A percentile compares a stretch with the other conserved stretches of the same genome.
Evolutionary conservation across 1,140 invertebrate species (phyloP).

Genomic region (Catajapyx aquilonaris): DNA sequence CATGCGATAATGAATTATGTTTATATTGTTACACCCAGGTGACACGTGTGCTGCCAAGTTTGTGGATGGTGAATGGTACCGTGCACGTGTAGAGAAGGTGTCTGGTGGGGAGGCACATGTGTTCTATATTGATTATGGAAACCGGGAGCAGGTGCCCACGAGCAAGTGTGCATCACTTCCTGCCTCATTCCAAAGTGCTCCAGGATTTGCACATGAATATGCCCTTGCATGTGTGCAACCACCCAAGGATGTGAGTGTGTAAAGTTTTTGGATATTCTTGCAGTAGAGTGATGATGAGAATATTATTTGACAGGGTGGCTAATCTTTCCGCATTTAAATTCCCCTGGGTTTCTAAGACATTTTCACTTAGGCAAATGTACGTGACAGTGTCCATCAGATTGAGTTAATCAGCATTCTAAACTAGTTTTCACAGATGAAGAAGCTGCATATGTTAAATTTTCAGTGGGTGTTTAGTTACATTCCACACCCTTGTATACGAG

Average conservation of each 20-base stretch:
- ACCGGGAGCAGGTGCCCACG: constrained; percentile 39
- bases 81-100: constrained; percentile 78
- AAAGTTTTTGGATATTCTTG: too few relatives aligned
- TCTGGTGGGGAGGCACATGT: constrained; percentile 39
- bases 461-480: too few relatives aligned
- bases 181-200: constrained; percentile 44
- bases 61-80: constrained; percentile 78
- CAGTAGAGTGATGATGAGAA: too few relatives aligned
- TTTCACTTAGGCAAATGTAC: too few relatives aligned
- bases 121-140: constrained; percentile 92
- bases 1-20: not conserved
- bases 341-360: too few relatives aligned
- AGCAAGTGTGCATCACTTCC: constrained; percentile 55
- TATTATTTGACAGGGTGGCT: constrained; percentile 37
- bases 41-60: constrained; percentile 84
- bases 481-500: too few relatives aligned
- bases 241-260: constrained; percentile 48
- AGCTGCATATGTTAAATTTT: too few relatives aligned
- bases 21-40: constrained; percentile 22
- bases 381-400: too few relatives aligned
- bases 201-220: constrained; percentile 71
- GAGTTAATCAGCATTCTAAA: too few relatives aligned
- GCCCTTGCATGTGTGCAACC: constrained; percentile 57
- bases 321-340: constrained; percentile 15
- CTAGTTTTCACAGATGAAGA: too few relatives aligned